Evolutionary conservation across 1,140 invertebrate genomes (phyloP), one percentile per base, ranked within the genome.

Genomic region (Zophobas atratus): DNA sequence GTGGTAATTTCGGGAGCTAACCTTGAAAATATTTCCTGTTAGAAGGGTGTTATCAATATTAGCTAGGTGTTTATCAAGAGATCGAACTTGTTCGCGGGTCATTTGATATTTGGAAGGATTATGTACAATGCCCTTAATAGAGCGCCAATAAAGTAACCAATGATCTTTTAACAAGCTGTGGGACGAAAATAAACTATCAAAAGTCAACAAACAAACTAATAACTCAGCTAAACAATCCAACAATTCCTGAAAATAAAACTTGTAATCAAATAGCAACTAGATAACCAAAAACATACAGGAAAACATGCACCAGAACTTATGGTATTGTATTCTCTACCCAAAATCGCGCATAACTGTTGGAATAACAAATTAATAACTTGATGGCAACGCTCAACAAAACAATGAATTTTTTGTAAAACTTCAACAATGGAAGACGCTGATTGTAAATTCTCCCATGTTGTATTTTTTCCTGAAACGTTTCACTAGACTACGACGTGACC

Each of bases 171-270:
- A 85, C 32, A 32, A 20, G 0, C 88, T 85, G 1, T 89, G 87
- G 75, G 92, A 91, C 36, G 89, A 87, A 39, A 96, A 88, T 8
- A 96, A 86, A 86, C 92, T 90, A 84, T 96, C 94, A 6, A 96
- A 81, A 33, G 90, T 93, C 5, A 95, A 87, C 2, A 96, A 87
- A 53, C 92, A 88, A n/a, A 90, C 85, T 35, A 95, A 88, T 32
- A 95, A 82, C 82, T 93, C 90, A 8, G 91, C 90, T 4, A 95
- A 86, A 78, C 92, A 88, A 79, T 92, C 90, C 82, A 93, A 90
- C 35, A 92, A 87, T 82, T 87, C 87, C 89, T 91, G 84, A 81
- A 86, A 85, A 4, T 43, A 49, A 88, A 75, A 60, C 83, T 84
- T n/a, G 85, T 84, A 34, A 87, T 33, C 87, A 70, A 63, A 84